Base-by-base conservation (phyloP, 2,113 vertebrate species). In the Chlamydotis undulata region DNA sequence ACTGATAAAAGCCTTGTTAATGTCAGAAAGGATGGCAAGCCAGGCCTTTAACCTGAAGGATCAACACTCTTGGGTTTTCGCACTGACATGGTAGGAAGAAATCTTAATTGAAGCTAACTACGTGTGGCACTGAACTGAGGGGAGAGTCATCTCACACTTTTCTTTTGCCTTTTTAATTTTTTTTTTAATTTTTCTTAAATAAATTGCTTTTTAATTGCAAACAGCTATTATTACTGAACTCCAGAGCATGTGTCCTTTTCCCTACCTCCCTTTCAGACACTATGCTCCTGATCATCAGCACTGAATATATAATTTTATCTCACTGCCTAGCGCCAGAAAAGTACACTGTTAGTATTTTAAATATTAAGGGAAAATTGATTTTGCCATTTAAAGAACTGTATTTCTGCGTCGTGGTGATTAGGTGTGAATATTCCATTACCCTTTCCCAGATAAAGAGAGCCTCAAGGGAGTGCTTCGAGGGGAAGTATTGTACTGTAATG, bases 341-440 rank as follows among this genome's bases (percentile, higher is more conserved):
- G 69, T 31, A 53, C 39, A 60, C 39, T 60, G 76, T 83, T 93
- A 56, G 64, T 50, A 37, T 82, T 96, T 90, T 64, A 93, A 96
- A 92, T 87, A 74, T 74, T 76, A 57, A 93, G 49, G 49, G 77
- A 12, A 90, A 95, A 90, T 77, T 90, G 79, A 96, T 96, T 96
- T 95, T 67, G 33, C 39, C 4, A 1, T 76, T 95, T 92, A 65
- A 96, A 94, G 73, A 79, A 73, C 31, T 79, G 88, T 47, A 84
- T 89, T 94, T 91, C 90, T 85, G 53, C 82, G 61, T 81, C 6
- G 1, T 91, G 69, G 39, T 57, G 69, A 92, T 95, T 89, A 92
- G 86, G 57, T 91, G 83, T 93, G 90, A 96, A 87, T 92, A 94
- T 93, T 95, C 90, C 60, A 68, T 81, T 70, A 83, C 39, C 71